phyloP scores from a whole-genome alignment of 92 coral and sea anemone genomes.

The Epizoanthus illoricatus region DNA sequence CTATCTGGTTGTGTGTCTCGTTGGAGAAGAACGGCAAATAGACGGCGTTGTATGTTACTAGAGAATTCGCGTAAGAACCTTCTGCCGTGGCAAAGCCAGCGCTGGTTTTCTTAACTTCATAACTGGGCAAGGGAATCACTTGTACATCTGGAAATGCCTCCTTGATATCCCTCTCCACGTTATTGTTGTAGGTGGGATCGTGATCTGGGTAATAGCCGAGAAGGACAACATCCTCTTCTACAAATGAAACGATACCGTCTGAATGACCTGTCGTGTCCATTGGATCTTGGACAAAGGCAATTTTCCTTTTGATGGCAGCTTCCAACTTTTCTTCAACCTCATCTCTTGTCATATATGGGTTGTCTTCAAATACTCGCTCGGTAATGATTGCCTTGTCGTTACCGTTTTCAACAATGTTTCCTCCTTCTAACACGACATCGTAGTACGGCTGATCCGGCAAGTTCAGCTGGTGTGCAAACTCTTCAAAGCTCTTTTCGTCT shows the following conservation, averaged over 20 bases:
- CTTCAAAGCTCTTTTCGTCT: constrained; percentile 41
- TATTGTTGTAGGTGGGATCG: constrained; percentile 40
- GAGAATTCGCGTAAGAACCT: constrained; percentile 79
- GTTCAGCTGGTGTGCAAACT: constrained; percentile 50
- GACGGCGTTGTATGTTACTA: constrained; percentile 84
- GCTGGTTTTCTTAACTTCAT: constrained; percentile 39
- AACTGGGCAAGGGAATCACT: constrained; percentile 64
- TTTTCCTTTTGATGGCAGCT: constrained; percentile 49
- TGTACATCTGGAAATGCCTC: constrained; percentile 57
- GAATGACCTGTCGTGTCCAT: constrained; percentile 79
- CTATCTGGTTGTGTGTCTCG: constrained; percentile 52
- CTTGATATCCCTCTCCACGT: constrained; percentile 54
- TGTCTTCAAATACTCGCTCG: constrained; percentile 56
- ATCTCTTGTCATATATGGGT: constrained; percentile 25
- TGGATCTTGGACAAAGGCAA: constrained; percentile 68
- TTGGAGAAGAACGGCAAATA: constrained; percentile 63
- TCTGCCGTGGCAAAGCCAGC: constrained; percentile 65
- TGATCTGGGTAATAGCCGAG: constrained; percentile 21
- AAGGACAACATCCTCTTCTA: constrained; percentile 63
- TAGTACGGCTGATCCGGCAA: constrained; percentile 45
- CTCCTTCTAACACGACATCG: constrained; percentile 61
- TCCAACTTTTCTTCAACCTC: constrained; percentile 48
- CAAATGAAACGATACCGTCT: constrained; percentile 76
- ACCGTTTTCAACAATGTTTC: constrained; percentile 73
- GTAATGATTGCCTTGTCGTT: constrained; percentile 59